A percentile compares a stretch with the other conserved stretches of the same genome.
Evolutionary conservation across 1,140 invertebrate species (phyloP).

Genomic region (Plutomurus gul): DNA sequence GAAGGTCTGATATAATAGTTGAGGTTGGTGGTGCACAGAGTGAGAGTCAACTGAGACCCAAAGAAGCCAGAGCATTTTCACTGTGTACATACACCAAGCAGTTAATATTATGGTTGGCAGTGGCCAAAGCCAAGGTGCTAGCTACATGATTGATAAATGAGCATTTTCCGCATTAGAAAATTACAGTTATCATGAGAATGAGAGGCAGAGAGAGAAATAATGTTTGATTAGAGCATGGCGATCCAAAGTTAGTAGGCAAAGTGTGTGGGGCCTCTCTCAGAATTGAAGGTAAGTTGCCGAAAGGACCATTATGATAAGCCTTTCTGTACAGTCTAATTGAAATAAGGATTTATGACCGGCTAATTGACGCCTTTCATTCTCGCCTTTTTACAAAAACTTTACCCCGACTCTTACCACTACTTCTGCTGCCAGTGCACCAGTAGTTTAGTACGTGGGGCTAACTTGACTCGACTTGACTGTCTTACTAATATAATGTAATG

Average conservation of each 20-base stretch:
- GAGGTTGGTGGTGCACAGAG: background rate
- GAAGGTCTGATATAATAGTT: background rate
- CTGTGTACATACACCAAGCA: background rate
- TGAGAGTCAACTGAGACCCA: too few species aligned
- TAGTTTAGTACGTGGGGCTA: background rate
- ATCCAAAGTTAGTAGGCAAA: background rate
- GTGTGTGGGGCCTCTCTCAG: background rate
- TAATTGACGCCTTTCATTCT: constrained; percentile 53
- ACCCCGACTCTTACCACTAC: background rate
- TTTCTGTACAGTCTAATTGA: constrained; percentile 48
- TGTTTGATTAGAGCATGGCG: constrained; percentile 48
- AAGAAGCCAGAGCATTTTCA: too few species aligned
- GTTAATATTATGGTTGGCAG: background rate
- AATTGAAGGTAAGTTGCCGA: constrained; percentile 34
- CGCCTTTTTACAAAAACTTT: constrained; percentile 34
- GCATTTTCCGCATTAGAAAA: constrained; percentile 51
- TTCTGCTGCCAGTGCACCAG: background rate
- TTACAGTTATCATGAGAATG: constrained; percentile 43
- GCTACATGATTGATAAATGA: constrained; percentile 49
- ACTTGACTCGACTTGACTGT: background rate
- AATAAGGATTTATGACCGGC: constrained; percentile 52
- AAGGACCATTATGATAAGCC: constrained; percentile 42
- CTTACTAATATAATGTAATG: background rate
- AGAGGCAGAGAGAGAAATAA: constrained; percentile 31
- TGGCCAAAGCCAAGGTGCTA: constrained; percentile 15